Base-by-base conservation (phyloP, 1,140 invertebrate species). In the Harpegnathos saltator region DNA sequence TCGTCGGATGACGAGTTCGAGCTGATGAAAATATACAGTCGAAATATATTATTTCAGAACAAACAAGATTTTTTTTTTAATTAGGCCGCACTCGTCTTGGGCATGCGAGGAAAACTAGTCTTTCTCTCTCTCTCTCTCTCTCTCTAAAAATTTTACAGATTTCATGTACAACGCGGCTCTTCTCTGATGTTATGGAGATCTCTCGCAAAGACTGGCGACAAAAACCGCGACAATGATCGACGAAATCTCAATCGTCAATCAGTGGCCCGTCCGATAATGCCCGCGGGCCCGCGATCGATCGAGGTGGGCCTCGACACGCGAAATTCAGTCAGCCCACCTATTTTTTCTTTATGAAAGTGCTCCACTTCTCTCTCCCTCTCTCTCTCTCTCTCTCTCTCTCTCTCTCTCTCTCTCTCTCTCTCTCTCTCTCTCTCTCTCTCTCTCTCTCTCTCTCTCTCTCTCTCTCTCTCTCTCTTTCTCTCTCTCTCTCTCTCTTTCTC, bases 271-370 rank as follows among this genome's bases (percentile, higher is more conserved):
- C 14, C n/a, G 72, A 59, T 78, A 65, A 82, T 58, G 52, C 69
- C 87, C 66, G 26, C 59, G 26, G 85, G 68, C 72, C n/a, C 50
- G 66, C 66, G 33, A 85, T 81, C 80, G 75, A 86, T 86, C 44
- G 72, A 50, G 48, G 44, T 72, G 74, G 26, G 38, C 85, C 73
- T 3, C 24, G 48, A 11, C 62, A 19, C 44, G 61, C 33, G 65
- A 63, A 33, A 74, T 82, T 88, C 66, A 63, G 22, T 3, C 50
- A 81, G 77, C 71, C 86, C 68, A 54, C 82, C 82, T 86, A 89
- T 89, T 65, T 85, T 59, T 88, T 77, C 88, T 86, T 86, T 89
- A 89, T 86, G 88, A 89, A 89, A 89, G 88, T 86, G 87, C 84
- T 89, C 87, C 77, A 89, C 85, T 89, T 89, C 78, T 61, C 50